Evolutionary conservation across 1,140 invertebrate genomes (phyloP), one percentile per base, ranked within the genome.

Genomic region (Eufriesea mexicana): DNA sequence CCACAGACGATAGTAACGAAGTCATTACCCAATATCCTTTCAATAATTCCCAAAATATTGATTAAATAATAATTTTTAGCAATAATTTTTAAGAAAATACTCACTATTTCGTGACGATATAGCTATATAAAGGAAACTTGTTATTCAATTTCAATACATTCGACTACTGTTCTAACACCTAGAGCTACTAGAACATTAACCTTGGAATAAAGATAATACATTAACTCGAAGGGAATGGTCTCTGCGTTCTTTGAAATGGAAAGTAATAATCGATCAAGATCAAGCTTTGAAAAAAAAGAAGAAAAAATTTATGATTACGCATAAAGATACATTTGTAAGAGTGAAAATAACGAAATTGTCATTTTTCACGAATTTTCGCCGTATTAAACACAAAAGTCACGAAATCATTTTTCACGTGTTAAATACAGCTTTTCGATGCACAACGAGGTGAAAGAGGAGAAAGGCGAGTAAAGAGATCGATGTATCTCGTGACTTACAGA

Each of bases 361-460:
- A 12, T 49, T 49, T 49, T 12, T 10, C 12, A 49, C 12, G 59
- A 28, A 62, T 62, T 28, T 62, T 62, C 59, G 2, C 25, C 25
- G 25, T 16, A 2, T 25, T 28, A 28, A 67, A 16, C 0, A 6
- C 67, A 14, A 68, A 68, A 49, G 51, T 20, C 5, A 14, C 18
- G 0, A 20, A n/a, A 5, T 23, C 5, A 71, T 71, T 51, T 28
- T 5, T 71, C 25, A 28, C 2, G n/a, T 25, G 45, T 49, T 51
- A 51, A 51, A 20, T 9, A 51, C 9, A 28, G 14, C 5, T 20
- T 28, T 6, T 28, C 68, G 9, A 20, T 5, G 68, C 12, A 14
- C 25, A 51, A 73, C 71, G 12, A 73, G 54, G 71, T 42, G 35
- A 73, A 45, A 73, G 71, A n/a, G 12, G 71, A 73, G 54, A 73